These are phyloP conservation scores for Misgurnus anguillicaudatus DNA, from an alignment of 2,113 vertebrate genomes.

Conservation along the genomic window DNA sequence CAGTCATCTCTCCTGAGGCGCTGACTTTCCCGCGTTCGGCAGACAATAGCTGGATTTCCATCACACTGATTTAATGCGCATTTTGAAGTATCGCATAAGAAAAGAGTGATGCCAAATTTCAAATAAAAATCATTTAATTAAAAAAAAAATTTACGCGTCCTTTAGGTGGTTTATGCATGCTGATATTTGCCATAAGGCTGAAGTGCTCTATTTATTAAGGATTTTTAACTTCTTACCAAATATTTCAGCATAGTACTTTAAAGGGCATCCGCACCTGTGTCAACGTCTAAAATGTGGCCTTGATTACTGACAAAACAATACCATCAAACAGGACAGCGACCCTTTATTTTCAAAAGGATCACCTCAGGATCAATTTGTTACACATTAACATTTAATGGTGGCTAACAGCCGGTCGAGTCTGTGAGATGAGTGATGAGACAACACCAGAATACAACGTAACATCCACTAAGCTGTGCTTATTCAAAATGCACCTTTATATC, in stretches of 20 bases:
- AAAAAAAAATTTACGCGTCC: too few relatives aligned
- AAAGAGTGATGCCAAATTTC: too few relatives aligned
- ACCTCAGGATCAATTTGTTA: slow-evolving; percentile 3
- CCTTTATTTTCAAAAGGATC: neutral
- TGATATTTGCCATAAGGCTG: neutral
- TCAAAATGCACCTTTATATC: slow-evolving; percentile 15
- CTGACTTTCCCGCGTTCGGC: neutral
- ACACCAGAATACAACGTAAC: neutral
- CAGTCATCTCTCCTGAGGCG: slow-evolving; percentile 30
- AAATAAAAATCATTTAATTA: too few relatives aligned
- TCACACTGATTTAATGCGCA: too few relatives aligned
- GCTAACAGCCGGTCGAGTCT: neutral
- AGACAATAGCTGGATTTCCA: too few relatives aligned
- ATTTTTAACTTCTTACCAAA: slow-evolving; percentile 4
- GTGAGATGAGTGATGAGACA: neutral
- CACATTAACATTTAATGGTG: neutral
- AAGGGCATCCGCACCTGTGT: slow-evolving; percentile 13
- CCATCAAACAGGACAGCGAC: neutral
- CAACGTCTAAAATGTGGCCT: slow-evolving; percentile 21
- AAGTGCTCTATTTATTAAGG: slow-evolving; percentile 13
- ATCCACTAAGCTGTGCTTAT: neutral
- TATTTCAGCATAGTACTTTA: neutral
- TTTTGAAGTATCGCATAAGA: too few relatives aligned
- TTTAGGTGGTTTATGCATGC: neutral
- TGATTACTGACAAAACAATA: slow-evolving; percentile 23